Conservation (phyloP, 1,140 invertebrate species). For the Penaeus japonicus region DNA sequence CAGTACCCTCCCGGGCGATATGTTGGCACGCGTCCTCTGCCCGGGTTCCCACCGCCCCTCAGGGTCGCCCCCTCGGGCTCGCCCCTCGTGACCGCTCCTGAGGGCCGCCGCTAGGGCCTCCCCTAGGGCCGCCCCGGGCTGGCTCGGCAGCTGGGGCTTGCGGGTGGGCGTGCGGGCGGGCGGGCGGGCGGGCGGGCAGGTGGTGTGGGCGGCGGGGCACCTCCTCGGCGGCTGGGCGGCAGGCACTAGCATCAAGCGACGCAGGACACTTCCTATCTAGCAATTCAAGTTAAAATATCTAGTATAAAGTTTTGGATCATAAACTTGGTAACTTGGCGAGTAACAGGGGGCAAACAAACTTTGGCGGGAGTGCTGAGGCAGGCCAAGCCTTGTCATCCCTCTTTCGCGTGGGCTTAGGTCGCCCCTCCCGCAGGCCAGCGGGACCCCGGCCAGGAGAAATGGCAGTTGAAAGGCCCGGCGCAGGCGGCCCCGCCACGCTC, state of each 20-base stretch:
- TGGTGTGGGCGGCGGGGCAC: not conserved
- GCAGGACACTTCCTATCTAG: constrained; percentile 44
- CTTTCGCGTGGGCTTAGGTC: constrained; percentile 2
- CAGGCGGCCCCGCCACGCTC: not conserved
- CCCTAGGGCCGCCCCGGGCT: no score
- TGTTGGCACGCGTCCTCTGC: constrained; percentile 46
- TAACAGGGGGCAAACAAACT: constrained; percentile 44
- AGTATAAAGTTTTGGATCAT: constrained; percentile 33
- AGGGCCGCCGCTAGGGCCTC: no score
- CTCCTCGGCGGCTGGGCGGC: constrained; percentile 35
- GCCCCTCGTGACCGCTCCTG: not conserved
- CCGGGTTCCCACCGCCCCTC: constrained; percentile 7
- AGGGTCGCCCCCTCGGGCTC: not conserved
- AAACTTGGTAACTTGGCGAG: constrained; percentile 40
- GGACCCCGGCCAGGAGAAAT: constrained; percentile 31
- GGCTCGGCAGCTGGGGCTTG: not conserved
- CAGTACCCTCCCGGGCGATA: constrained; percentile 44
- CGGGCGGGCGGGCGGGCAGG: not conserved
- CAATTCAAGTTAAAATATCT: constrained; percentile 46
- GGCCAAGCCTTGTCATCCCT: not conserved
- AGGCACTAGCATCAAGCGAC: constrained; percentile 43
- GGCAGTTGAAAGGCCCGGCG: constrained; percentile 32
- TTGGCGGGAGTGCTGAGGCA: constrained; percentile 29
- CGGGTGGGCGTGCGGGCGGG: not conserved
- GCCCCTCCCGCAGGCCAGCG: constrained; percentile 29